phyloP scores from a whole-genome alignment of 2,888 invertebrate genomes.

The Amblyteles armatorius region DNA sequence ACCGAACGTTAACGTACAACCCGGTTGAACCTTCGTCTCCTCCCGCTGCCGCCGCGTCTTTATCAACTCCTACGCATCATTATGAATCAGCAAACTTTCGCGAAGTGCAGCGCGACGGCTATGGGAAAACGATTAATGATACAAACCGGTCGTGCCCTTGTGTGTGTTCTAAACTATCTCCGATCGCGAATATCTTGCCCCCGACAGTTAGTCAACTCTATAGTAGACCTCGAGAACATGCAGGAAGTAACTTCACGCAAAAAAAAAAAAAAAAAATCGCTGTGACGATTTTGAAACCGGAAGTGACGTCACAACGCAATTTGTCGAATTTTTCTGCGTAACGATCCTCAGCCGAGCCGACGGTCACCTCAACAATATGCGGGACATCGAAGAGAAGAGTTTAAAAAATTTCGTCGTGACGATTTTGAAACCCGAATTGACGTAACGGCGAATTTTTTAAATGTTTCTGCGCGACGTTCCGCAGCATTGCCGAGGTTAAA shows the following conservation, averaged over 20 bases:
- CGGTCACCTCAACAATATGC: too few relatives aligned
- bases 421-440: too few relatives aligned
- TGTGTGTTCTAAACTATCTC: slow-evolving; percentile 32
- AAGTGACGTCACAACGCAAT: too few relatives aligned
- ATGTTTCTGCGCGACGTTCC: too few relatives aligned
- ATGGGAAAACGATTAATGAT: slow-evolving; percentile 50
- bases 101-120: slow-evolving; percentile 41
- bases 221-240: neutral
- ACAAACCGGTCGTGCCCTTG: slow-evolving; percentile 30
- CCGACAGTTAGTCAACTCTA: slow-evolving; percentile 19
- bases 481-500: too few relatives aligned
- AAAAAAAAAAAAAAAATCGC: neutral
- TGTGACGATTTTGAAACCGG: too few relatives aligned
- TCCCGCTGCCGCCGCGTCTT: slow-evolving; percentile 56
- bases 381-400: too few relatives aligned
- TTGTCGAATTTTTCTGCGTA: too few relatives aligned
- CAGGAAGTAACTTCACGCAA: neutral
- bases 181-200: slow-evolving; percentile 27
- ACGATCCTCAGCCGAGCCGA: too few relatives aligned
- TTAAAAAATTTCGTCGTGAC: too few relatives aligned
- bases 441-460: too few relatives aligned
- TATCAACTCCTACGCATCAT: slow-evolving; percentile 72
- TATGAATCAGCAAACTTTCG: slow-evolving; percentile 65
- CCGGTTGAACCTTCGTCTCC: slow-evolving; percentile 53
- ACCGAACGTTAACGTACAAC: slow-evolving; percentile 57